These are phyloP conservation scores for Heliconius nattereri DNA, from an alignment of 1,140 invertebrate species.

Conservation along the genomic window DNA sequence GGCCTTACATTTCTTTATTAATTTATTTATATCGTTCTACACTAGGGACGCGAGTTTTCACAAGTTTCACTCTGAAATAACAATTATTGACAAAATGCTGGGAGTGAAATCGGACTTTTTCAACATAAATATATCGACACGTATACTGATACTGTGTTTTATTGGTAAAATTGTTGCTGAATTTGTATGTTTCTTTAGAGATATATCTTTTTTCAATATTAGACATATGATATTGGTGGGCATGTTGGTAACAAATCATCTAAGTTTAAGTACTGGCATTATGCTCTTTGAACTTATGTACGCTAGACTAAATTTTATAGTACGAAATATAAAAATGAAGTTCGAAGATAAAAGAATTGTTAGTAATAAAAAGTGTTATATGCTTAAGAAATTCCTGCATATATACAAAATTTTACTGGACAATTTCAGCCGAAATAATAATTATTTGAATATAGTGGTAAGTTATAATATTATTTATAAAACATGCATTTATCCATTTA, in stretches of 20 bases:
- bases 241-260: conserved; percentile 6
- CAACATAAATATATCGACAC: not conserved
- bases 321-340: not conserved
- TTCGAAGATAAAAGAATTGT: conserved; percentile 11
- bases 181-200: not conserved
- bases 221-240: not conserved
- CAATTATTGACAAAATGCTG: conserved; percentile 16
- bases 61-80: conserved; percentile 15
- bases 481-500: no score
- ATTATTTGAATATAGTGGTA: conserved; percentile 15
- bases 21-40: conserved; percentile 10
- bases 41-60: conserved; percentile 13
- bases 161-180: conserved; percentile 2
- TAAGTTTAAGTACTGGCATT: not conserved
- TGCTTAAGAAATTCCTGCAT: conserved; percentile 12
- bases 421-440: not conserved
- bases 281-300: not conserved
- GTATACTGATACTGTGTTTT: not conserved
- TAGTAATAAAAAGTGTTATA: not conserved
- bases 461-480: not conserved
- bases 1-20: not conserved
- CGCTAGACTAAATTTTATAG: not conserved
- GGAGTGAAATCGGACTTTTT: not conserved
- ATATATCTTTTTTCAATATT: not conserved
- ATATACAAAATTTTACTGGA: conserved; percentile 22